Base-by-base conservation (phyloP, 1,140 invertebrate genomes). In the Drosophila sp. region DNA sequence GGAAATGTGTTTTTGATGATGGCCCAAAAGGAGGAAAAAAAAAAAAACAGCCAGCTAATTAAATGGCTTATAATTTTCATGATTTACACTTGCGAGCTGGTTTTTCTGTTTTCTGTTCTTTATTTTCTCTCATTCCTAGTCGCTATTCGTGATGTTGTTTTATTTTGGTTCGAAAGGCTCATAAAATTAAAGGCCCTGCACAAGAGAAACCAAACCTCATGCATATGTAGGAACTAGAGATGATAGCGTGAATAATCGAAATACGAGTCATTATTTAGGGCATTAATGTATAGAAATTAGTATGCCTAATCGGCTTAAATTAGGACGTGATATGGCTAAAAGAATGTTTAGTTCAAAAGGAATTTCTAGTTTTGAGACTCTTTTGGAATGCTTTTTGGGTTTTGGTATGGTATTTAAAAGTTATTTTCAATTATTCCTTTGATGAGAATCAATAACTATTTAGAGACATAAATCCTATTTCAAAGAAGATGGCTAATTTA, bases 61-160 rank as follows among this genome's bases (percentile, higher is more conserved):
- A 86, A 86, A 89, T 86, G 79, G 83, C 84, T 83, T 87, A 87
- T 85, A 87, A 79, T 83, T 86, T 76, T 83, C 79, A 83, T 87
- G 83, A 87, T 86, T 86, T 87, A 86, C 83, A 86, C 79, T 86
- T 79, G 69, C 61, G 25, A 68, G 61, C 65, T 29, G 67, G 47
- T 66, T 64, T 68, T 17, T 25, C 25, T 55, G 3, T 8, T 4
- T 66, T 35, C 17, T 17, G 17, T 38, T 38, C 35, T 11, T 11
- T 10, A 38, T 38, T 40, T 6, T 60, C 7, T 5, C 23, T 3
- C 41, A 27, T 58, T 50, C 23, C 44, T 50, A 17, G 27, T 23
- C 4, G 44, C 30, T 27, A 25, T 27, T 54, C 11, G 4, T 38
- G 25, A 40, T 69, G 8, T 66, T 41, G 27, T 29, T 61, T 60